phyloP scores from a whole-genome alignment of 2,113 vertebrate species.

The Thymallus thymallus region DNA sequence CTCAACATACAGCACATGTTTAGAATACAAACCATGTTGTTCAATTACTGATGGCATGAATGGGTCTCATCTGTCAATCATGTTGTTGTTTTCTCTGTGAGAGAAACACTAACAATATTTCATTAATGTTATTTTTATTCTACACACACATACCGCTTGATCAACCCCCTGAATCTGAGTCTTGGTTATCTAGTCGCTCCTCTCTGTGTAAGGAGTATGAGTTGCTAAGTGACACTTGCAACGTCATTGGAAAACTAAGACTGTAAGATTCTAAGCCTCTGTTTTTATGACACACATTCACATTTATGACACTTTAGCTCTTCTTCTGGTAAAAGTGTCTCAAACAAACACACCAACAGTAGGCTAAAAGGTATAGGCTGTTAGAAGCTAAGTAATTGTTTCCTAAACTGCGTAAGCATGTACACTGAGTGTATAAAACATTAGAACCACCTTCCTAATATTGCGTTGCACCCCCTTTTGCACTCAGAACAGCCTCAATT shows the following conservation, averaged over 20 bases:
- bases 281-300: slow-evolving; percentile 45
- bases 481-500: too few species aligned
- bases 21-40: too few species aligned
- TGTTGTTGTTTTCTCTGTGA: too few species aligned
- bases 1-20: too few species aligned
- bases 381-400: background rate
- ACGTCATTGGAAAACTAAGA: slow-evolving; percentile 24
- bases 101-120: too few species aligned
- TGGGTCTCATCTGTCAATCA: slow-evolving; percentile 23
- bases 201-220: background rate
- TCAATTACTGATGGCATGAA: slow-evolving; percentile 17
- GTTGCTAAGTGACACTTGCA: slow-evolving; percentile 34
- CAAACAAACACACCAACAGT: background rate
- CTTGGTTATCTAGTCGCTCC: background rate
- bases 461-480: too few species aligned
- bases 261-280: background rate
- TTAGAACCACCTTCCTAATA: too few species aligned
- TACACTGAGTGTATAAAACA: too few species aligned
- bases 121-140: slow-evolving; percentile 2
- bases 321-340: slow-evolving; percentile 12
- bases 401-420: too few species aligned
- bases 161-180: too few species aligned
- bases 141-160: background rate
- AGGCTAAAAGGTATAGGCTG: background rate
- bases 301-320: slow-evolving; percentile 36